Evolutionary conservation across 2,888 invertebrate genomes (phyloP).

Genomic region (Pachliopta kotzebuea): DNA sequence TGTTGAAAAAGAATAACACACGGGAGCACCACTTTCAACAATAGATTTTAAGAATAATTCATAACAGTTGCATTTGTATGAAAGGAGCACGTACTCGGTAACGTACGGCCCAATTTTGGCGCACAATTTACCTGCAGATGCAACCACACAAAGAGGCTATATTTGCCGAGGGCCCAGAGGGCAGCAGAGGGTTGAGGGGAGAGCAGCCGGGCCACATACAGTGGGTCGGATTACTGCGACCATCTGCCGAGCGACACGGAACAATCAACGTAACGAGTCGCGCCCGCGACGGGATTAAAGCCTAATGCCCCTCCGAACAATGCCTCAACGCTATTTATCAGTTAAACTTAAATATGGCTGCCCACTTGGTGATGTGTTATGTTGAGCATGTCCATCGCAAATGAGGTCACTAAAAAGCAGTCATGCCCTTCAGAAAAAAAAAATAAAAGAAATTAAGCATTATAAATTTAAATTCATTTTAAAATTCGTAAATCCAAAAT

Average conservation of each 20-base stretch:
- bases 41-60: conserved; percentile 74
- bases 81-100: conserved; percentile 57
- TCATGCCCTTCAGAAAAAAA: no score
- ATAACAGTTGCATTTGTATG: conserved; percentile 65
- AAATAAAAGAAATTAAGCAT: no score
- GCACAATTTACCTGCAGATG: conserved; percentile 79
- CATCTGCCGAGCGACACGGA: conserved; percentile 72
- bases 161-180: conserved; percentile 48
- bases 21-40: conserved; percentile 66
- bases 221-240: conserved; percentile 73
- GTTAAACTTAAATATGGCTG: conserved; percentile 30
- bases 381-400: neutral
- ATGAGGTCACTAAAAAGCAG: no score
- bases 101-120: conserved; percentile 73
- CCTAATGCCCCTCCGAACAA: conserved; percentile 74
- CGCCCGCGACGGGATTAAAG: conserved; percentile 74
- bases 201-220: conserved; percentile 34
- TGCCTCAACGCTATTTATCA: conserved; percentile 56
- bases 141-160: conserved; percentile 77
- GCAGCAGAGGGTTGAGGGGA: conserved; percentile 30
- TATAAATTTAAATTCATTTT: no score
- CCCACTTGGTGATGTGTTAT: no score
- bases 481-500: no score
- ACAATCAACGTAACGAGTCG: conserved; percentile 78
- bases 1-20: conserved; percentile 41